phyloP scores from a whole-genome alignment of 2,888 invertebrate genomes.

The Brachypalpus laphriformis region DNA sequence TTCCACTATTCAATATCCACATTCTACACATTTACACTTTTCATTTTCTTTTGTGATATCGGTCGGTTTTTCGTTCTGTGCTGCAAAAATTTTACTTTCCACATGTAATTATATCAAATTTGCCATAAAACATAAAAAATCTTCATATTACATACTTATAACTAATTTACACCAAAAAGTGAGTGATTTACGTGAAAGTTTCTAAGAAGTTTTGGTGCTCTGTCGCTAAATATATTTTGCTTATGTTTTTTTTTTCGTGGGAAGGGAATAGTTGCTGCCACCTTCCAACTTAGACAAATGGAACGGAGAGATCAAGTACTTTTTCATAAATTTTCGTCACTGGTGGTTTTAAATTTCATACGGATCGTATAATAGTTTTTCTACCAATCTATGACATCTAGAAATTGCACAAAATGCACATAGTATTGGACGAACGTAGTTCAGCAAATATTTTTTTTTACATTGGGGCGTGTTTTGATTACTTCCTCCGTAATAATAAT shows the following conservation, averaged over 20 bases:
- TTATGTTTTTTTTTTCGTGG: constrained; percentile 53
- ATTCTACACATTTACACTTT: constrained; percentile 29
- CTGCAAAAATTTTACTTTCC: not conserved
- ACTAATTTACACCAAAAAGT: constrained; percentile 13
- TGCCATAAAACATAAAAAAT: not conserved
- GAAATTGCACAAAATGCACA: not conserved
- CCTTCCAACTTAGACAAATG: constrained; percentile 24
- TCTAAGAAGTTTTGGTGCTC: not conserved
- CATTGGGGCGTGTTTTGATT: constrained; percentile 41
- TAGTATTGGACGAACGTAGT: not conserved
- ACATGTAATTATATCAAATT: not conserved
- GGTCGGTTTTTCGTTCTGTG: constrained; percentile 44
- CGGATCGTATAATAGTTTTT: not conserved
- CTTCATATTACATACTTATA: not conserved
- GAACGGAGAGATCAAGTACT: constrained; percentile 23
- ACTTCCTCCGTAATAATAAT: constrained; percentile 32
- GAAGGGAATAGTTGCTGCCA: constrained; percentile 30
- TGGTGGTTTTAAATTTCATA: not conserved
- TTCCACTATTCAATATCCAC: constrained; percentile 41
- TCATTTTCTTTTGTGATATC: constrained; percentile 43
- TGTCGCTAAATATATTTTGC: not conserved
- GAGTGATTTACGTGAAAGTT: not conserved
- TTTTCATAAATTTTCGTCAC: too few relatives aligned
- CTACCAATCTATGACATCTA: not conserved
- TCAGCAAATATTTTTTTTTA: not conserved